Base-by-base conservation (phyloP, 1,140 invertebrate genomes). In the Neuroterus valhalla region DNA sequence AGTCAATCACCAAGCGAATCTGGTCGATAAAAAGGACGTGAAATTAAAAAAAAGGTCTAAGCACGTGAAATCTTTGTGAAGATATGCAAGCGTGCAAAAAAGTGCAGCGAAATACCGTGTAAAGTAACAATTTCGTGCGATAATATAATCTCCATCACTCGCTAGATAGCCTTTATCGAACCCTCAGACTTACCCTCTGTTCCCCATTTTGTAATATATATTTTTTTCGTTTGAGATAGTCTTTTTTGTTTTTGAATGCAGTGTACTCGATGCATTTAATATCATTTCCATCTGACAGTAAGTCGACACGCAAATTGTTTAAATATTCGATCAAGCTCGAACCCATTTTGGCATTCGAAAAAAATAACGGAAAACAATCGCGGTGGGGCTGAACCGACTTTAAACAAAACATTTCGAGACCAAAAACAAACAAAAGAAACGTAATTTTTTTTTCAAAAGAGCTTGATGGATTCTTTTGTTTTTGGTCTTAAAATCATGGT, bases 21-120 rank as follows among this genome's bases (percentile, higher is more conserved):
- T 38, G 38, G 10, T 8, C 43, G 66, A n/a, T 31, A n/a, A 12
- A 70, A 31, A n/a, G n/a, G n/a, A n/a, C n/a, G n/a, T n/a, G n/a
- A n/a, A n/a, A n/a, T n/a, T 31, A n/a, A 12, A 70, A 31, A 52
- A 50, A 66, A 48, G 75, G 77, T 74, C 73, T 69, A 74, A 55
- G 71, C 72, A 55, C 52, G 75, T 81, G 72, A 75, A 81, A 81
- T 77, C 73, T 79, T 74, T 82, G 70, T 52, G 11, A 62, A 26
- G 31, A 62, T 31, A 31, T 66, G 50, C 62, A 67, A 69, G 48
- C 23, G 68, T 77, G 72, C 15, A 31, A 74, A 42, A 31, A 74
- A 42, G 52, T 44, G 69, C 43, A 55, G 67, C 79, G 75, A 72
- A 74, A 62, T 68, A 17, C 44, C 55, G 31, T 71, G 71, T 72